Evolutionary conservation across 2,888 invertebrate genomes (phyloP).

Genomic region (Leucophenga maculata): DNA sequence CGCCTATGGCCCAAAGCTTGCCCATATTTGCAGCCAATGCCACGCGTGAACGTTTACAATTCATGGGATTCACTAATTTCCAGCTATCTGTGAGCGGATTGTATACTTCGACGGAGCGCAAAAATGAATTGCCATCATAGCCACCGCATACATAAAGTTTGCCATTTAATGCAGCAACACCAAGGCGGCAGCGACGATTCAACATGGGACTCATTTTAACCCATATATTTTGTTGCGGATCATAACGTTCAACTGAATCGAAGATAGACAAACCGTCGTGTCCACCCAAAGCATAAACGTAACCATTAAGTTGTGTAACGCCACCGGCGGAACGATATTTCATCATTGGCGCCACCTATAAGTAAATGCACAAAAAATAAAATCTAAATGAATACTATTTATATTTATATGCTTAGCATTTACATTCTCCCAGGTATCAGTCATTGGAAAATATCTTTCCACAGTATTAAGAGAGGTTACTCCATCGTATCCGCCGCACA

Average conservation of each 20-base stretch:
- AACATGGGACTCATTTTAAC: slow-evolving; percentile 84
- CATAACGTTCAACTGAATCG: slow-evolving; percentile 87
- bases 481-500: slow-evolving; percentile 90
- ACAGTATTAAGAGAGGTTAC: slow-evolving; percentile 86
- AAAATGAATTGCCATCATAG: slow-evolving; percentile 87
- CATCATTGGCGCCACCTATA: slow-evolving; percentile 72
- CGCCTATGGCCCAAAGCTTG: slow-evolving; percentile 86
- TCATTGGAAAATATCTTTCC: slow-evolving; percentile 83
- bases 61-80: slow-evolving; percentile 85
- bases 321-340: slow-evolving; percentile 79
- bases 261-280: slow-evolving; percentile 91
- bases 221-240: slow-evolving; percentile 83
- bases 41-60: slow-evolving; percentile 85
- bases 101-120: slow-evolving; percentile 86
- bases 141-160: slow-evolving; percentile 89
- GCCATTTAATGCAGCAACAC: slow-evolving; percentile 85
- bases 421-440: slow-evolving; percentile 82
- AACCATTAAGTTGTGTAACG: slow-evolving; percentile 78
- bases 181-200: slow-evolving; percentile 85
- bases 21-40: slow-evolving; percentile 88
- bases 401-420: too few relatives aligned
- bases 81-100: slow-evolving; percentile 84
- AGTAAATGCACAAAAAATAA: not conserved
- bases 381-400: too few relatives aligned
- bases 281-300: slow-evolving; percentile 87